phyloP scores from a whole-genome alignment of 2,113 vertebrate genomes.

The Clupea harengus region DNA sequence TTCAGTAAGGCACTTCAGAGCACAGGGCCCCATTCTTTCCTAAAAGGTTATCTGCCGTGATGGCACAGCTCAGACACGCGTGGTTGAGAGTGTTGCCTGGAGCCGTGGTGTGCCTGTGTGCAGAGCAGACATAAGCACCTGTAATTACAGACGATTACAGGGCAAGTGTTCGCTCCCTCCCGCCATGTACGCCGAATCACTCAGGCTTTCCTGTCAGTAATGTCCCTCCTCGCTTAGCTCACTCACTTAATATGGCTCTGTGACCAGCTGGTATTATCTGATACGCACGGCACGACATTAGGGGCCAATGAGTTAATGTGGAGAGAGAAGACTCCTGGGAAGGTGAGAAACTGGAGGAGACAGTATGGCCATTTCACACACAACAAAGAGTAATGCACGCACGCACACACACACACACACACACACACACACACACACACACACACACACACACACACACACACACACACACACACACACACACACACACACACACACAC shows the following conservation, averaged over 20 bases:
- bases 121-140: slow-evolving; percentile 14
- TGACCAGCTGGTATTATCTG: background rate
- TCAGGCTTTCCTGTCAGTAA: slow-evolving; percentile 30
- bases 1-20: background rate
- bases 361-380: background rate
- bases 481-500: background rate
- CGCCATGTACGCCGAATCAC: background rate
- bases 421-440: background rate
- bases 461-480: background rate
- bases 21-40: background rate
- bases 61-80: background rate
- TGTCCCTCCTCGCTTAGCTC: slow-evolving; percentile 21
- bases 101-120: background rate
- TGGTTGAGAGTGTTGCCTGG: background rate
- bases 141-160: slow-evolving; percentile 38
- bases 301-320: background rate
- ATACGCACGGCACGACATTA: background rate
- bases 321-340: background rate
- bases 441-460: background rate
- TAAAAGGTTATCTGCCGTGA: background rate
- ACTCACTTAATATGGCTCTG: slow-evolving; percentile 34
- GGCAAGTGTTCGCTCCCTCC: background rate
- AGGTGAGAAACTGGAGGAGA: background rate
- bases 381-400: background rate
- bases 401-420: background rate